A percentile compares a stretch with the other conserved stretches of the same genome.
phyloP scores from a whole-genome alignment of 2,888 invertebrate species.

The Caenorhabditis macrosperma region DNA sequence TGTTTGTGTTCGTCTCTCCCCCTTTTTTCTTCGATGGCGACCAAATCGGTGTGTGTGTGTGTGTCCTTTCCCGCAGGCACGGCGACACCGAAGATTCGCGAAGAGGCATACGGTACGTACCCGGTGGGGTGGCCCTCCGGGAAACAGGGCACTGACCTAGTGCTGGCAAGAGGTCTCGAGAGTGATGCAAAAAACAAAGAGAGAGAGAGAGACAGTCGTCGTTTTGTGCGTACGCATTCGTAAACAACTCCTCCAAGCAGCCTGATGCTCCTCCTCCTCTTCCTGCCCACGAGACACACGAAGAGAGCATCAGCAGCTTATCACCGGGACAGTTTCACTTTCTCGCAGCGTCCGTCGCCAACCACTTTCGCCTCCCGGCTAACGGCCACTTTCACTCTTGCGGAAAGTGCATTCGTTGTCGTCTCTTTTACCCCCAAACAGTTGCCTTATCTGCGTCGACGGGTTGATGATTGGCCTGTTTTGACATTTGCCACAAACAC shows the following conservation, averaged over 20 bases:
- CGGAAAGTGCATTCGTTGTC: slow-evolving; percentile 14
- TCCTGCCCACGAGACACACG: not conserved
- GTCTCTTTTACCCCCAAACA: not conserved
- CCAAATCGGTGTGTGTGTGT: not conserved
- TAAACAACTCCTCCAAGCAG: slow-evolving; percentile 4
- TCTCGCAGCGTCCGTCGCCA: not conserved
- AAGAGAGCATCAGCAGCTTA: not conserved
- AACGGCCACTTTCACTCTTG: slow-evolving; percentile 5
- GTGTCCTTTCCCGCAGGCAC: slow-evolving; percentile 8
- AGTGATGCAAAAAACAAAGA: not conserved
- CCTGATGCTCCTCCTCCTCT: not conserved
- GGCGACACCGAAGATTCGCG: slow-evolving; percentile 6
- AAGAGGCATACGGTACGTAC: slow-evolving; percentile 12
- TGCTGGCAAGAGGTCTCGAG: not conserved
- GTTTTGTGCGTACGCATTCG: not conserved
- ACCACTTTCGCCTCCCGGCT: slow-evolving; percentile 4
- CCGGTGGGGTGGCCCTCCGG: not conserved
- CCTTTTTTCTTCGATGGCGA: slow-evolving; percentile 16
- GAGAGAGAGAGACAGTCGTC: not conserved
- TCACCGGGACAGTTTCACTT: slow-evolving; percentile 6
- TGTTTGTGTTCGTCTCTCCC: slow-evolving; percentile 6
- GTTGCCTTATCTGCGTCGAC: not conserved
- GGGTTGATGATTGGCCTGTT: slow-evolving; percentile 4
- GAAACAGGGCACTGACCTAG: not conserved
- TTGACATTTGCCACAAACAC: slow-evolving; percentile 22